phyloP scores from a whole-genome alignment of 2,797 vertebrate species.

The Microchirus variegatus region DNA sequence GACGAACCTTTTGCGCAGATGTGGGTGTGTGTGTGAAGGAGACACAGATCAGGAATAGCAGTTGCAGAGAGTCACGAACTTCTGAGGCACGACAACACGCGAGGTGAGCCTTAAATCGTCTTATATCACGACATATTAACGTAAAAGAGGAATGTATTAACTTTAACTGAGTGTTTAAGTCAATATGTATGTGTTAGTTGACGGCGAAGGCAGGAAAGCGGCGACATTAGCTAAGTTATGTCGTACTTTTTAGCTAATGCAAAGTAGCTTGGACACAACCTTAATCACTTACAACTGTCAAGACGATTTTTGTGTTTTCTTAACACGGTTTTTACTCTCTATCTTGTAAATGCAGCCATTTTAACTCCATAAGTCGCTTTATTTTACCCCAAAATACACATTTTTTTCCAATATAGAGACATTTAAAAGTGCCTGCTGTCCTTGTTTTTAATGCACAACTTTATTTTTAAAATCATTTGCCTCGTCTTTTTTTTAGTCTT shows the following conservation, averaged over 20 bases:
- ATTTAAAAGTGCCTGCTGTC: not conserved
- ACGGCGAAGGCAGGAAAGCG: not conserved
- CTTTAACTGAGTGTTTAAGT: not conserved
- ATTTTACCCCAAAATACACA: too few species aligned
- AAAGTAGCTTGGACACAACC: not conserved
- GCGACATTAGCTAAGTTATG: not conserved
- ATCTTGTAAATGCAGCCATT: too few species aligned
- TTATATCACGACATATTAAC: not conserved
- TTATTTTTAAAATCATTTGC: too few species aligned
- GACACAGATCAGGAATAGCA: not conserved
- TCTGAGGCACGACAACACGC: conserved; percentile 19
- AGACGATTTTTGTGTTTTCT: too few species aligned
- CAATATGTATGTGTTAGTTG: not conserved
- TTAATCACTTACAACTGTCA: too few species aligned
- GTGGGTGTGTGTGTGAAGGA: conserved; percentile 31
- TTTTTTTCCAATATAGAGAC: too few species aligned
- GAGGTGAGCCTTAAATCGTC: conserved; percentile 38
- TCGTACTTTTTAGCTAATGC: conserved; percentile 1
- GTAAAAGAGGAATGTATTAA: too few species aligned
- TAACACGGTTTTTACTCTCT: too few species aligned
- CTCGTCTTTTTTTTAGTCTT: too few species aligned
- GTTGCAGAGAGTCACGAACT: not conserved
- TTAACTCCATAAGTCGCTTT: too few species aligned
- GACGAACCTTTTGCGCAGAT: conserved; percentile 45
- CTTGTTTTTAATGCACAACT: rapidly evolving